Evolutionary conservation across 2,113 vertebrate species (phyloP).

Genomic region (Lutjanus erythropterus): DNA sequence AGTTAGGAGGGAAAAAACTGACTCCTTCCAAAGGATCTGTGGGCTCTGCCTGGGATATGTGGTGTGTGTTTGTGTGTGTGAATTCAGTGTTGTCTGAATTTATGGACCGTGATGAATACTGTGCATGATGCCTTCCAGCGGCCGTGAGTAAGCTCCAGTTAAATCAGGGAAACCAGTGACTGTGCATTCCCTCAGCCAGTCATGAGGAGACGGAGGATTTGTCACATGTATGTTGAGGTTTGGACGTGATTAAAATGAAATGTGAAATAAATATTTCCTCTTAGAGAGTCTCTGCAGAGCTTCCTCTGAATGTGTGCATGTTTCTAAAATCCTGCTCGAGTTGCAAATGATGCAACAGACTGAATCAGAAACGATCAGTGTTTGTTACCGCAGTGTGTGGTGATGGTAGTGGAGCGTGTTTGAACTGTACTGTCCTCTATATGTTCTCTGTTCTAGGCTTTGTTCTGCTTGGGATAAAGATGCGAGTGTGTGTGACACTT

Average conservation of each 20-base stretch:
- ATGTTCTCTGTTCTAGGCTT: slow-evolving; percentile 8
- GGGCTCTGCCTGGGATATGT: slow-evolving; percentile 37
- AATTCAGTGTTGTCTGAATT: slow-evolving; percentile 32
- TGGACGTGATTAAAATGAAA: neutral
- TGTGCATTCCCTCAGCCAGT: neutral
- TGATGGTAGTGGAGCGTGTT: neutral
- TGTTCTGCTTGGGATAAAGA: slow-evolving; percentile 35
- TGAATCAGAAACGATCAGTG: neutral
- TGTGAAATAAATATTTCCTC: slow-evolving; percentile 8
- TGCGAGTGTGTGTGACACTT: slow-evolving; percentile 33
- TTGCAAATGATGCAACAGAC: neutral
- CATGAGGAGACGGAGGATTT: neutral
- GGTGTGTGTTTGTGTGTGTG: slow-evolving; percentile 4
- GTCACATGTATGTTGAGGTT: neutral
- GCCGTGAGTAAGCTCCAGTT: slow-evolving; percentile 8
- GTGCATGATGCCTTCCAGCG: slow-evolving; percentile 34
- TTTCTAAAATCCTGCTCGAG: neutral
- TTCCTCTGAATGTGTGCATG: neutral
- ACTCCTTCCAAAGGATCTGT: slow-evolving; percentile 16
- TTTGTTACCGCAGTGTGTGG: neutral
- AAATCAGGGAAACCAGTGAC: neutral
- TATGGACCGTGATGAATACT: slow-evolving; percentile 32
- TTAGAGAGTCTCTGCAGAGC: neutral
- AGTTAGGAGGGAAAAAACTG: neutral
- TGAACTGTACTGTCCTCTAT: neutral